Conservation (phyloP, 2,113 vertebrate genomes). For the Macroglossus sobrinus region DNA sequence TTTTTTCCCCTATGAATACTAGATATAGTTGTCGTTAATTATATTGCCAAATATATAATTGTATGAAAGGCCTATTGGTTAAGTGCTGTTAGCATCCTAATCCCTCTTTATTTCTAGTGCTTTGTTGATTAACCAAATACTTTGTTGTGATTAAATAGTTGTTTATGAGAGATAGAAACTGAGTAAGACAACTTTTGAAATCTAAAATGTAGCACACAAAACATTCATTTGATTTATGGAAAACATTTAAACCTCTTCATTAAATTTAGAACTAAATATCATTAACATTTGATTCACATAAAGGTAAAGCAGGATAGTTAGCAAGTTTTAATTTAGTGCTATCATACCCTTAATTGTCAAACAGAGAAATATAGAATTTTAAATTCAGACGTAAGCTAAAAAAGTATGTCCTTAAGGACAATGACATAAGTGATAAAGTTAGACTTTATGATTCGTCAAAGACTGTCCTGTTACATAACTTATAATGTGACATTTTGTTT, state of each 20-base stretch:
- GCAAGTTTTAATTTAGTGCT: not conserved
- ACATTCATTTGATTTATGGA: not conserved
- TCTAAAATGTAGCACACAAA: not conserved
- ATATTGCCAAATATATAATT: not conserved
- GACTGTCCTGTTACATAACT: constrained; percentile 56
- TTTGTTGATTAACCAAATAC: constrained; percentile 22
- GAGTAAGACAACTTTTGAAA: not conserved
- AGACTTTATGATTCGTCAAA: constrained; percentile 58
- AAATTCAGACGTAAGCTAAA: constrained; percentile 41
- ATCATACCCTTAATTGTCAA: not conserved
- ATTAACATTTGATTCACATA: not conserved
- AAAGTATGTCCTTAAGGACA: constrained; percentile 25
- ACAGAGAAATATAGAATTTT: constrained; percentile 21
- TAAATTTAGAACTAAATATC: constrained; percentile 18
- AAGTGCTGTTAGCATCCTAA: not conserved
- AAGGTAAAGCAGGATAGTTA: not conserved
- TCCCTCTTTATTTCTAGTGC: not conserved
- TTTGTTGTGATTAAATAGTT: constrained; percentile 15
- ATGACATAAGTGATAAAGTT: constrained; percentile 57
- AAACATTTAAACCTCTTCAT: not conserved
- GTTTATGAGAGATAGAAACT: not conserved
- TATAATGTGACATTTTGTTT: constrained; percentile 26
- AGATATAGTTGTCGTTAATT: not conserved
- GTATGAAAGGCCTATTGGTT: not conserved
- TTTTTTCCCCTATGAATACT: constrained; percentile 24